Evolutionary conservation across 2,113 vertebrate genomes (phyloP).

Genomic region (Grammomys dolichurus): DNA sequence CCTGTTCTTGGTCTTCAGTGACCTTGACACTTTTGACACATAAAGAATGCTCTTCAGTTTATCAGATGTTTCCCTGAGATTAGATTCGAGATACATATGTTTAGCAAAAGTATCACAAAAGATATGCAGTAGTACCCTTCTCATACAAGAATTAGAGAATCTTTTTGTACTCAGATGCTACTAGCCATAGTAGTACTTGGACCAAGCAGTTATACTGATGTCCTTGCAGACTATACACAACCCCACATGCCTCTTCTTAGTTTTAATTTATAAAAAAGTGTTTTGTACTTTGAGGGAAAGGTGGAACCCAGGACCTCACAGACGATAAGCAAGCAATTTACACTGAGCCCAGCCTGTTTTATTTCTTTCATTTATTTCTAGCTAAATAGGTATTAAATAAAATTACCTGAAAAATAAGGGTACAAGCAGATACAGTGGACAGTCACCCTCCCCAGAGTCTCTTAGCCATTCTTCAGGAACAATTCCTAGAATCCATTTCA

Average conservation of each 20-base stretch:
- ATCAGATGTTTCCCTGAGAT: conserved; percentile 10
- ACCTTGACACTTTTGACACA: conserved; percentile 55
- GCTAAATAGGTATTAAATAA: neutral
- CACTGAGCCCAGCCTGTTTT: neutral
- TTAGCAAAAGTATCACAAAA: conserved; percentile 12
- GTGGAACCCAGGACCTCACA: no score
- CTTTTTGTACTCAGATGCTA: neutral
- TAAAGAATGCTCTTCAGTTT: conserved; percentile 21
- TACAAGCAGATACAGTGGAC: neutral
- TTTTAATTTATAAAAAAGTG: conserved; percentile 5
- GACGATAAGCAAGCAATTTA: neutral
- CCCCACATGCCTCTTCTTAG: neutral
- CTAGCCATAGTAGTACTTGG: neutral
- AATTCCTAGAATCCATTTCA: neutral
- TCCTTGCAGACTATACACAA: neutral
- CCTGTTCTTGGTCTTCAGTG: neutral
- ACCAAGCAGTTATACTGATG: neutral
- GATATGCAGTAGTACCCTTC: neutral
- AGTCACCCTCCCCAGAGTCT: neutral
- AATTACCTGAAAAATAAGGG: conserved; percentile 16
- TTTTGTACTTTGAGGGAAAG: neutral
- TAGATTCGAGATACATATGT: conserved; percentile 22
- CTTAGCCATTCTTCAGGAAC: neutral
- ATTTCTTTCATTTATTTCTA: conserved; percentile 5
- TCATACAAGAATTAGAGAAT: neutral